Base-by-base conservation (phyloP, 2,888 invertebrate species). In the Achlya flavicornis region DNA sequence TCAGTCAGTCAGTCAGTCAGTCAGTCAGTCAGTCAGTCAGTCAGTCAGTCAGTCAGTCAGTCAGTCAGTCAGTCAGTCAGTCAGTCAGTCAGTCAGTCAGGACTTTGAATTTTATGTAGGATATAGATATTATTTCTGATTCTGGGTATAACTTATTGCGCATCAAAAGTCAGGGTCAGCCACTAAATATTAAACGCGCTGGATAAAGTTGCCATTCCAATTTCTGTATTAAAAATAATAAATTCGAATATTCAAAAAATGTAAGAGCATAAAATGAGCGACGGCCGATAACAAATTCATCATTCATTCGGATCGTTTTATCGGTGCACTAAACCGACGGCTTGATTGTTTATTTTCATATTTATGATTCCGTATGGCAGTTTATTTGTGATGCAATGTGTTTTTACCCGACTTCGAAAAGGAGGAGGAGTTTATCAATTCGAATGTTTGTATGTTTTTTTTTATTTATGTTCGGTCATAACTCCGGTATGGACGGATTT, bases 291-390 rank as follows among this genome's bases (percentile, higher is more conserved):
- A 62, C 63, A 62, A 66, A 68, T 61, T 63, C 62, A 66, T 66
- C 62, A 68, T 61, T 63, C 62, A 66, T 66, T 63, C 66, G 62
- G 57, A 63, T 65, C 63, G 59, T 53, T 61, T 65, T 64, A 65
- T 64, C 65, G 64, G 60, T 19, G 60, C 53, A 60, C 61, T 64
- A 61, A 58, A 64, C 63, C 41, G 61, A 38, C 46, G 59, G 26
- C 58, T 58, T 61, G 61, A 38, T 38, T 57, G 64, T 53, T 19
- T 26, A 48, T 59, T 66, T 62, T 62, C 53, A 53, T 53, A 53
- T 53, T 53, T 53, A 53, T 19, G 53, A 53, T 53, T 58, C 41
- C 61, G 63, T 63, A 61, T 63, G 46, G 62, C 57, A 60, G 41
- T 38, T 53, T 53, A 19, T 53, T 53, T 19, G 8, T 16, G 48